A percentile compares a stretch with the other conserved stretches of the same genome.
phyloP scores from a whole-genome alignment of 2,113 vertebrate species.

The Alligator mississippiensis region DNA sequence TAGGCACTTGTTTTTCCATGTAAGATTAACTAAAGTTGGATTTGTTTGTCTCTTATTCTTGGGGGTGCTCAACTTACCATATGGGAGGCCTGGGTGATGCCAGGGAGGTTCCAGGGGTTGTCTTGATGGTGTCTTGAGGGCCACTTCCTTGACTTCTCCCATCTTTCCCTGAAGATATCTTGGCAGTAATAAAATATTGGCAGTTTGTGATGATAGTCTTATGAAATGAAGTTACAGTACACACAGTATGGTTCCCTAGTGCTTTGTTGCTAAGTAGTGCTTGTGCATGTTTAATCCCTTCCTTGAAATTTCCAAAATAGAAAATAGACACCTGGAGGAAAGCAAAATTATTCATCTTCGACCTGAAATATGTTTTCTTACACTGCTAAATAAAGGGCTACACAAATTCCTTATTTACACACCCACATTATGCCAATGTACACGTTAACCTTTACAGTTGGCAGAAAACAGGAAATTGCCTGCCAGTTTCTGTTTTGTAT shows the following conservation, averaged over 20 bases:
- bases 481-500: constrained; percentile 76
- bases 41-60: constrained; percentile 46
- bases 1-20: constrained; percentile 2
- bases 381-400: constrained; percentile 75
- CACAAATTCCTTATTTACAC: constrained; percentile 73
- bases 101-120: constrained; percentile 72
- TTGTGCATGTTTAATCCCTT: constrained; percentile 73
- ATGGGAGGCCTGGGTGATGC: constrained; percentile 63
- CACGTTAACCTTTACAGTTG: constrained; percentile 78
- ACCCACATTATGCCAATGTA: constrained; percentile 78
- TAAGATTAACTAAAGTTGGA: constrained; percentile 33
- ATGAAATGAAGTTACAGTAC: constrained; percentile 74
- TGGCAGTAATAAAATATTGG: constrained; percentile 72
- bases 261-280: constrained; percentile 74
- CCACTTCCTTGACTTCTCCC: constrained; percentile 70
- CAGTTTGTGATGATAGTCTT: constrained; percentile 75
- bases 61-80: constrained; percentile 48
- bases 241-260: constrained; percentile 72
- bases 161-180: constrained; percentile 65
- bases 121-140: constrained; percentile 66
- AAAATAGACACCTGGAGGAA: constrained; percentile 75
- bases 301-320: constrained; percentile 73
- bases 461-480: constrained; percentile 73
- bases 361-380: constrained; percentile 75
- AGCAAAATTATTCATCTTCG: constrained; percentile 72